phyloP scores from a whole-genome alignment of 1,140 invertebrate species.

The Drosophila micromelanica region DNA sequence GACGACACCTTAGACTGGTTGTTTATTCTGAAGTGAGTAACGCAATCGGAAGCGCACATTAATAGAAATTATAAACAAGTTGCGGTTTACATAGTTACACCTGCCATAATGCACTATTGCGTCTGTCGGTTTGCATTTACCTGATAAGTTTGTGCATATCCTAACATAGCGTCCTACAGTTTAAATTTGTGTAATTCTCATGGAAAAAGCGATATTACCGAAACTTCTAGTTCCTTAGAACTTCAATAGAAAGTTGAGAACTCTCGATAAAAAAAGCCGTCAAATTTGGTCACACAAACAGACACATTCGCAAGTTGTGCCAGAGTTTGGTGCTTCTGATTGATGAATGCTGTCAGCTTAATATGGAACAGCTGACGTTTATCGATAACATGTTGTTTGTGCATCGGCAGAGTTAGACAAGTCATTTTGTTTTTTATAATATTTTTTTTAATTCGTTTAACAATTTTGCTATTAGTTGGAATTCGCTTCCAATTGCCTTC shows the following conservation, averaged over 20 bases:
- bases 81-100: slow-evolving; percentile 25
- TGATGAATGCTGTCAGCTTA: slow-evolving; percentile 3
- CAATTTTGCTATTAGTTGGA: slow-evolving; percentile 6
- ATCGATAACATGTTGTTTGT: slow-evolving; percentile 20
- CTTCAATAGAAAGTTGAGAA: not conserved
- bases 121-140: not conserved
- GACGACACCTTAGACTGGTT: slow-evolving; percentile 15
- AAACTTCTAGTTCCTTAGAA: not conserved
- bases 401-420: not conserved
- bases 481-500: slow-evolving; percentile 39
- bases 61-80: slow-evolving; percentile 35
- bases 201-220: not conserved
- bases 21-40: slow-evolving; percentile 34
- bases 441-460: slow-evolving; percentile 13
- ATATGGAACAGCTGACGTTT: slow-evolving; percentile 21
- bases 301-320: not conserved
- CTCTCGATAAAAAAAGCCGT: not conserved
- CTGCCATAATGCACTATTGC: not conserved
- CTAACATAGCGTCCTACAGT: not conserved
- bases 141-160: too few relatives aligned
- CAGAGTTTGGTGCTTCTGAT: slow-evolving; percentile 11
- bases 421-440: not conserved
- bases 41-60: slow-evolving; percentile 15
- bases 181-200: not conserved
- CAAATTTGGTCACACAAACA: not conserved